phyloP scores from a whole-genome alignment of 2,888 invertebrate species.

The Yponomeuta malinellus region DNA sequence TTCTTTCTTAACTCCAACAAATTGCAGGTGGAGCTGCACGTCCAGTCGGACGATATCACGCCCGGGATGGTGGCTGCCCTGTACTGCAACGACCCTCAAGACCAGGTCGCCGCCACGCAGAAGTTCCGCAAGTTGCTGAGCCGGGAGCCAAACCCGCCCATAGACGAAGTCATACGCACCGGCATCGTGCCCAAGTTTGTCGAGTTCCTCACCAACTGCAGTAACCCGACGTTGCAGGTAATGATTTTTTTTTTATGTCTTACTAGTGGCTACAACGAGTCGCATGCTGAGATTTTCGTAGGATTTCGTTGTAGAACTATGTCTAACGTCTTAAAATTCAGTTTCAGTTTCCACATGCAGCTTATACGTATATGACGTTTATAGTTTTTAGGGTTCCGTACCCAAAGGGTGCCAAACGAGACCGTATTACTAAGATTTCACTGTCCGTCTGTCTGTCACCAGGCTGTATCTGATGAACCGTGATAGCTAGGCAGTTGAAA shows the following conservation, averaged over 20 bases:
- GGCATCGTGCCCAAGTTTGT: constrained; percentile 97
- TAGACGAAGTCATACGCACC: constrained; percentile 95
- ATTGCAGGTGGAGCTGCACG: constrained; percentile 66
- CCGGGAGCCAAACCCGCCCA: constrained; percentile 97
- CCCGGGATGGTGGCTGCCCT: constrained; percentile 90
- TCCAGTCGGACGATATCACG: constrained; percentile 77
- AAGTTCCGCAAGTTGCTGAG: constrained; percentile 95
- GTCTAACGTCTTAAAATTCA: too few relatives aligned
- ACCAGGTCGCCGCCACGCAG: constrained; percentile 91
- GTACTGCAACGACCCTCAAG: constrained; percentile 83
- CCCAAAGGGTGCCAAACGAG: too few relatives aligned
- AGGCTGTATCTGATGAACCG: too few relatives aligned
- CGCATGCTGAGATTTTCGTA: too few relatives aligned
- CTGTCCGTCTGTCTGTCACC: too few relatives aligned
- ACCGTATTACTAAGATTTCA: too few relatives aligned
- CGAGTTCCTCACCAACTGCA: constrained; percentile 88
- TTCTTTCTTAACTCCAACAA: too few relatives aligned
- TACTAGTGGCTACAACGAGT: not conserved
- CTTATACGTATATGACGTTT: too few relatives aligned
- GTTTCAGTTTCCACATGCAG: too few relatives aligned
- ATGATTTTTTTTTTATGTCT: constrained; percentile 11
- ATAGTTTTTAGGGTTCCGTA: too few relatives aligned
- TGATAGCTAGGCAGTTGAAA: too few relatives aligned
- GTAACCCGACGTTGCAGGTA: constrained; percentile 92
- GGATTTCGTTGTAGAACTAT: too few relatives aligned